These are phyloP conservation scores for Silurus aristotelis DNA, from an alignment of 2,797 vertebrate species.

Conservation along the genomic window DNA sequence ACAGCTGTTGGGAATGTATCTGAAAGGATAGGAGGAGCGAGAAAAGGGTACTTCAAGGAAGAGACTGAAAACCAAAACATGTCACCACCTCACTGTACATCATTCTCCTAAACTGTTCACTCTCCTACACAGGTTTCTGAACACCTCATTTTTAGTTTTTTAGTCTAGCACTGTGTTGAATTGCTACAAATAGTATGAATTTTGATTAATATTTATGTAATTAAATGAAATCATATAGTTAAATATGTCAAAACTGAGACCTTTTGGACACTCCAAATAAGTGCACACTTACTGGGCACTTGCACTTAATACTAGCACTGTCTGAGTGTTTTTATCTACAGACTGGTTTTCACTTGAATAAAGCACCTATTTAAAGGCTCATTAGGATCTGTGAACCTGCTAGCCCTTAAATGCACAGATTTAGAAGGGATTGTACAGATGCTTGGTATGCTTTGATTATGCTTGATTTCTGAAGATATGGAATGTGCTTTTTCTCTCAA, in stretches of 20 bases:
- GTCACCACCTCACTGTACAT: no score
- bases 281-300: background rate
- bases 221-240: background rate
- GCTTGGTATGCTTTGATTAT: background rate
- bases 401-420: background rate
- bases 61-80: no score
- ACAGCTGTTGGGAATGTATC: no score
- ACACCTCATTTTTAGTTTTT: no score
- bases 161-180: no score
- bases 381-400: background rate
- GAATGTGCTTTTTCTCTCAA: background rate
- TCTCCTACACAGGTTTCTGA: no score
- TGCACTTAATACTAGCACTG: background rate
- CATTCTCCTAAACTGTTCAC: no score
- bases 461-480: no score
- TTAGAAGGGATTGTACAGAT: background rate
- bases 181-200: no score
- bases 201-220: no score
- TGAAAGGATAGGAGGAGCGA: no score
- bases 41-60: no score
- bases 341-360: background rate
- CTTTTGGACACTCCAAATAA: background rate
- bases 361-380: background rate
- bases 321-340: slow-evolving; percentile 25
- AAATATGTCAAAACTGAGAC: background rate